Conservation (phyloP, 2,797 vertebrate genomes). For the Betta splendens region DNA sequence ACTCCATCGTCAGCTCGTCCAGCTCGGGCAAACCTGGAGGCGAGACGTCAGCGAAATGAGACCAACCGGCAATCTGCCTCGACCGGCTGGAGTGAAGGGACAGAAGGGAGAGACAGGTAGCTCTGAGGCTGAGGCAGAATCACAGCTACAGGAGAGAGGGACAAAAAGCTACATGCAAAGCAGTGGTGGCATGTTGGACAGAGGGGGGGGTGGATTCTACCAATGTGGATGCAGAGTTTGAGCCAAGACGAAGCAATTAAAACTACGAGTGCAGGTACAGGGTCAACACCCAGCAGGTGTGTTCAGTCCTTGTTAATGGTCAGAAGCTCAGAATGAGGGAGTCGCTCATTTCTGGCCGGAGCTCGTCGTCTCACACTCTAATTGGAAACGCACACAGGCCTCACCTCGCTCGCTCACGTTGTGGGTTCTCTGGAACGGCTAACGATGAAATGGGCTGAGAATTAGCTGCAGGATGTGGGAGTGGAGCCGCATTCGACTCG, state of each 20-base stretch:
- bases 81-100: no score
- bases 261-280: slow-evolving; percentile 17
- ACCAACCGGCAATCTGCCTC: no score
- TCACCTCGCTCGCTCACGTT: slow-evolving; percentile 39
- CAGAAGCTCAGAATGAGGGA: slow-evolving; percentile 18
- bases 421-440: slow-evolving; percentile 26
- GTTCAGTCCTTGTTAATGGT: slow-evolving; percentile 15
- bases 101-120: no score
- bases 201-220: no score
- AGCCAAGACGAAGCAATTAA: slow-evolving; percentile 24
- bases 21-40: slow-evolving; percentile 86
- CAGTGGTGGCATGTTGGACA: no score
- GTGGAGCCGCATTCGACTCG: slow-evolving; percentile 11
- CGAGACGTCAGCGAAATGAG: not conserved
- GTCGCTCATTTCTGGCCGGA: slow-evolving; percentile 36
- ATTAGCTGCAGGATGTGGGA: slow-evolving; percentile 21
- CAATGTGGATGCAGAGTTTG: no score
- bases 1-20: slow-evolving; percentile 93
- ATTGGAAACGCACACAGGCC: slow-evolving; percentile 41
- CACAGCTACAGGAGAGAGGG: no score
- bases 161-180: no score
- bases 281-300: slow-evolving; percentile 19
- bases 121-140: no score
- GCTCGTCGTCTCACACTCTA: slow-evolving; percentile 16
- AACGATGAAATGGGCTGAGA: slow-evolving; percentile 18